These are phyloP conservation scores for Ctenicera cuprea DNA, from an alignment of 2,888 invertebrate genomes.

Conservation along the genomic window DNA sequence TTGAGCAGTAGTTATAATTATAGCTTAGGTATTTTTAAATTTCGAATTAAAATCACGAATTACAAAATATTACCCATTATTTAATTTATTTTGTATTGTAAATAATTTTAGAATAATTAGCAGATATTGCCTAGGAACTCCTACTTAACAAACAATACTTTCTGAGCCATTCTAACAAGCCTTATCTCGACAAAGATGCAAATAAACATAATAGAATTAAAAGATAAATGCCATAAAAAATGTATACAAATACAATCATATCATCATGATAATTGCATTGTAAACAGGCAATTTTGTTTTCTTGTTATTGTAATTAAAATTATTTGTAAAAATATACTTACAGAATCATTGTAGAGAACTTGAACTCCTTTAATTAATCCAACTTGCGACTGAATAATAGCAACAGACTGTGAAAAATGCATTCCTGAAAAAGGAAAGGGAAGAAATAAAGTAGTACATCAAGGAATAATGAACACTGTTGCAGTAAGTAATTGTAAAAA, in stretches of 20 bases:
- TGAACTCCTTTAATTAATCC: slow-evolving; percentile 96
- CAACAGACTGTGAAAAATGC: slow-evolving; percentile 98
- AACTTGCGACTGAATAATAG: slow-evolving; percentile 97
- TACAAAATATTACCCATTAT: too few relatives aligned
- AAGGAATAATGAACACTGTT: too few relatives aligned
- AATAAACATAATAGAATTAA: background rate
- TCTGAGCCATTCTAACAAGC: slow-evolving; percentile 2
- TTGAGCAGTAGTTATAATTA: too few relatives aligned
- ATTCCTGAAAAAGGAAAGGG: slow-evolving; percentile 82
- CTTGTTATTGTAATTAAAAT: background rate
- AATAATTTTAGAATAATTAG: too few relatives aligned
- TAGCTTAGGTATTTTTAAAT: too few relatives aligned
- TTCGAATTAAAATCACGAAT: too few relatives aligned
- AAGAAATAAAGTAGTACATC: background rate
- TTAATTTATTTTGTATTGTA: too few relatives aligned
- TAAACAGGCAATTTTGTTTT: background rate
- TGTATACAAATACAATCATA: background rate
- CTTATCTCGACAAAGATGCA: background rate
- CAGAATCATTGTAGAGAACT: slow-evolving; percentile 96
- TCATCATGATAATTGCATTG: background rate
- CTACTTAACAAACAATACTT: background rate
- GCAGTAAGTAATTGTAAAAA: too few relatives aligned
- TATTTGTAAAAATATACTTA: slow-evolving; percentile 72
- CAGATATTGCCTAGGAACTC: background rate
- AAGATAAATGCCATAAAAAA: background rate